Evolutionary conservation across 92 coral and sea anemone species (phyloP), one percentile per base, ranked within the genome.

Genomic region (Metridium senile): DNA sequence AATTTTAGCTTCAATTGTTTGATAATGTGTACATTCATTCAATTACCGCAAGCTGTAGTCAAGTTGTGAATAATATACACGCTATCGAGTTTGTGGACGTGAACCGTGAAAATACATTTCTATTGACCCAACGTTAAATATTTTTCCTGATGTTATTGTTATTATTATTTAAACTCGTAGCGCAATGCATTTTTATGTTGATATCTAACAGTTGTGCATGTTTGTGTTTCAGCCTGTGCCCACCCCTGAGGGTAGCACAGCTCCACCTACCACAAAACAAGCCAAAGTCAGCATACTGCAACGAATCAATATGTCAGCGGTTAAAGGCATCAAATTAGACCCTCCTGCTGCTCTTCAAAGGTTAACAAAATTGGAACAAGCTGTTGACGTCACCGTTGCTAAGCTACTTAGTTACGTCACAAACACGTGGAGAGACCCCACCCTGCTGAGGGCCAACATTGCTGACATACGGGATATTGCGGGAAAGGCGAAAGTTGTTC

Each of bases 251-350:
- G 74, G 56, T 11, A 64, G 32, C 33, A 52, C 31, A 18, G 46
- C 84, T 26, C 58, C 69, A 58, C 83, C 71, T 3, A 26, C 62
- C 17, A 71, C 61, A 56, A 75, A 89, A 65, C 83, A 87, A 68
- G 85, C 90, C 26, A 87, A 84, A 47, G 84, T 74, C 16, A 91
- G 97, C 46, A 91, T 95, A 45, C 65, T 92, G 26, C 93, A 95
- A 31, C 87, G 97, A 31, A 95, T 95, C 51, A 90, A 95, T 85
- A 95, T 95, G 98, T 71, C 86, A 33, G 97, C 97, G 47, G 98
- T 95, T 21, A 93, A 91, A 70, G 97, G 87, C 17, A 52, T 95
- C 19, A 90, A 84, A 54, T 62, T 92, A 49, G 92, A 86, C 28
- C 86, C 87, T 25, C 75, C 83, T 10, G 86, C 79, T 19, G 97